These are phyloP conservation scores for Erpobdella octoculata DNA, from an alignment of 2,888 invertebrate genomes.

Conservation along the genomic window DNA sequence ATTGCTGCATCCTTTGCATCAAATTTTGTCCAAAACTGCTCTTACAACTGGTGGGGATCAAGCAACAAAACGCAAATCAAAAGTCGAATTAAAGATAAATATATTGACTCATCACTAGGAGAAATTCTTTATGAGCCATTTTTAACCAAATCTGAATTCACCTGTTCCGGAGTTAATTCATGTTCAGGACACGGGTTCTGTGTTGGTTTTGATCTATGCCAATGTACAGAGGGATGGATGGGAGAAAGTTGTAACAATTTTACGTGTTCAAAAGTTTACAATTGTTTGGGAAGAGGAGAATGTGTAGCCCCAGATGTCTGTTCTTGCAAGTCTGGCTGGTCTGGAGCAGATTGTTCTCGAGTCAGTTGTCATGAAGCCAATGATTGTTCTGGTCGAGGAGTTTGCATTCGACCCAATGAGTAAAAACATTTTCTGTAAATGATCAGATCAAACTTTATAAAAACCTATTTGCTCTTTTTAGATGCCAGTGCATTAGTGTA, in stretches of 20 bases:
- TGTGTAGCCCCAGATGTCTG: slow-evolving; percentile 39
- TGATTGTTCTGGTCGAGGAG: slow-evolving; percentile 30
- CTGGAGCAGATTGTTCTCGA: slow-evolving; percentile 30
- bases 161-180: slow-evolving; percentile 23
- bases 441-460: background rate
- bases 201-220: slow-evolving; percentile 26
- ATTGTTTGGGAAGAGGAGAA: slow-evolving; percentile 37
- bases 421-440: slow-evolving; percentile 17
- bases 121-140: slow-evolving; percentile 27
- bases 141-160: slow-evolving; percentile 20
- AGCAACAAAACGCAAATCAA: background rate
- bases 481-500: slow-evolving; percentile 25
- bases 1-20: slow-evolving; percentile 14
- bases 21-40: slow-evolving; percentile 20
- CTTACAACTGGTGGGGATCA: slow-evolving; percentile 31
- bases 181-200: slow-evolving; percentile 31
- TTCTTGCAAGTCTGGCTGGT: slow-evolving; percentile 37
- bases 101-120: slow-evolving; percentile 9
- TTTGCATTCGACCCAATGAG: slow-evolving; percentile 29
- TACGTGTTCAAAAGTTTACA: slow-evolving; percentile 30
- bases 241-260: slow-evolving; percentile 24
- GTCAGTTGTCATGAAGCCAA: slow-evolving; percentile 34
- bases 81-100: slow-evolving; percentile 24
- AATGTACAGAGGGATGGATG: slow-evolving; percentile 28
- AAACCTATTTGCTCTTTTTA: background rate